A percentile compares a stretch with the other conserved stretches of the same genome.
Conservation (phyloP, 2,113 vertebrate species). For the Cinclus mexicanus region DNA sequence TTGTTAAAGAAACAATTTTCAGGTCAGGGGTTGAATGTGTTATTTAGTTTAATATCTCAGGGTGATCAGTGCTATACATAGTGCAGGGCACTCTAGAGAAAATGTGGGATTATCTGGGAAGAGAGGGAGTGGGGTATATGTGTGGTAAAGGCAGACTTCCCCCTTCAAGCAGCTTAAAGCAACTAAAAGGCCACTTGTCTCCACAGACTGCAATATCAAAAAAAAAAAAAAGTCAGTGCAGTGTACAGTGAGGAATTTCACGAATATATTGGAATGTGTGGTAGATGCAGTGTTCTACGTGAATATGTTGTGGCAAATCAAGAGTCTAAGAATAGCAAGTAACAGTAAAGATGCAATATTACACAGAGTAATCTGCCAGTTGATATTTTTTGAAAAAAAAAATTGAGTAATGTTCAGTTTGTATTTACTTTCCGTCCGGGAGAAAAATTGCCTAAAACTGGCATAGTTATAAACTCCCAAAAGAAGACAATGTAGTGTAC, state of each 20-base stretch:
- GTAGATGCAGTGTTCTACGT: background rate
- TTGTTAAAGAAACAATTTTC: background rate
- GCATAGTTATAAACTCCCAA: background rate
- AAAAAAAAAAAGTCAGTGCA: background rate
- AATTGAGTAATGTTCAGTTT: background rate
- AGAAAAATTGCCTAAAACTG: background rate
- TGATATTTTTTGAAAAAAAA: background rate
- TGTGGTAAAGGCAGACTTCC: background rate
- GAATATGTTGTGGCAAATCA: background rate
- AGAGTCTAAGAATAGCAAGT: background rate
- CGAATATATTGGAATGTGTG: background rate
- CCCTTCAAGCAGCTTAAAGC: background rate
- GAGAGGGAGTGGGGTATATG: background rate
- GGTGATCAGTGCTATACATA: fast-evolving
- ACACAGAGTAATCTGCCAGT: background rate
- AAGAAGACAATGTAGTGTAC: background rate
- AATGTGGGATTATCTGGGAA: background rate
- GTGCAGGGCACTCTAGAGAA: background rate
- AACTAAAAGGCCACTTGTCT: background rate
- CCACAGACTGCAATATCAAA: background rate
- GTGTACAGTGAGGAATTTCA: background rate
- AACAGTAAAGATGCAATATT: background rate
- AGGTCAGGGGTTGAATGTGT: background rate
- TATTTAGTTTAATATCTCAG: background rate
- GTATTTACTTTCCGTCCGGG: background rate